These are phyloP conservation scores for Scaptodrosophila latifasciaeformis DNA, from an alignment of 2,888 invertebrate genomes.

Conservation along the genomic window DNA sequence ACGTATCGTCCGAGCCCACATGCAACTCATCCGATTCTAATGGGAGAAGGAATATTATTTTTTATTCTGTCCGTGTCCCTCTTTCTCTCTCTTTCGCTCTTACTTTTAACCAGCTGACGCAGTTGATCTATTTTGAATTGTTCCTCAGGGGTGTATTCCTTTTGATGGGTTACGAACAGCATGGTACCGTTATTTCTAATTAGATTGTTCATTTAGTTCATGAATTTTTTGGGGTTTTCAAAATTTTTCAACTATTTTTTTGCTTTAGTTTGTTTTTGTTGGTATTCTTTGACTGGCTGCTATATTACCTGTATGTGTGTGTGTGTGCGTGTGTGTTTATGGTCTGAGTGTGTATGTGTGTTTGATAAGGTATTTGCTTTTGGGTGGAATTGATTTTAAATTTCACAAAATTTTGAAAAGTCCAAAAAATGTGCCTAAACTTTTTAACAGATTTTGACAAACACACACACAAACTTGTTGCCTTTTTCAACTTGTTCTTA, in stretches of 20 bases:
- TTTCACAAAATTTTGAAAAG: neutral
- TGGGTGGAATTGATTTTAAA: no score
- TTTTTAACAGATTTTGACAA: neutral
- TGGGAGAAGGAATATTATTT: neutral
- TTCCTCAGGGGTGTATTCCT: constrained; percentile 49
- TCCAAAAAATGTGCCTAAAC: constrained; percentile 1
- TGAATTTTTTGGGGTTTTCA: constrained; percentile 10
- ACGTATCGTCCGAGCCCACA: constrained; percentile 63
- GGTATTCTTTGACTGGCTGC: neutral
- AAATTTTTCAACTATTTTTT: neutral
- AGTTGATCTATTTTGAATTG: constrained; percentile 54
- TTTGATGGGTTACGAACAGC: constrained; percentile 45
- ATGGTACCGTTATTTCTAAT: constrained; percentile 4
- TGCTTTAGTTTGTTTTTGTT: constrained; percentile 1
- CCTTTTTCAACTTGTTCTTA: constrained; percentile 5
- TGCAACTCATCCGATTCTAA: constrained; percentile 55
- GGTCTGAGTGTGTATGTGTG: neutral
- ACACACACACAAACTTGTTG: neutral
- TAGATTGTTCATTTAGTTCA: no score
- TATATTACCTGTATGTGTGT: neutral
- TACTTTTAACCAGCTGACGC: constrained; percentile 58
- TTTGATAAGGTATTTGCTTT: no score
- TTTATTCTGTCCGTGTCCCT: no score
- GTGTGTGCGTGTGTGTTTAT: neutral
- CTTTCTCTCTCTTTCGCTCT: constrained; percentile 12